phyloP scores from a whole-genome alignment of 2,113 vertebrate species.

The Baryphthengus martii region DNA sequence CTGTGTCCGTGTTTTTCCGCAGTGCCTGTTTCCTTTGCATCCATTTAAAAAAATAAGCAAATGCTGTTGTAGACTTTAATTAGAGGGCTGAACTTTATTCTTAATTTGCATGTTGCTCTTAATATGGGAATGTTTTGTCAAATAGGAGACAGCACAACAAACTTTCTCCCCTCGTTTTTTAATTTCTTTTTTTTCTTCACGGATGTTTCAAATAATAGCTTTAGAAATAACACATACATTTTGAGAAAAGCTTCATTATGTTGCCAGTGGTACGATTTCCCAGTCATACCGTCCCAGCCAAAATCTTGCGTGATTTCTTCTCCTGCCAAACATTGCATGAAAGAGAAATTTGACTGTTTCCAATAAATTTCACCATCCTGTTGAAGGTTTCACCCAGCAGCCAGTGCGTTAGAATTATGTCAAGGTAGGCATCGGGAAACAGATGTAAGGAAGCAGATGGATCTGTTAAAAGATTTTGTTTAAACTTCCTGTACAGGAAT shows the following conservation, averaged over 20 bases:
- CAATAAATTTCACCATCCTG: background rate
- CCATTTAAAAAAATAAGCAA: background rate
- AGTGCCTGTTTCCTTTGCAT: background rate
- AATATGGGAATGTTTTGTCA: background rate
- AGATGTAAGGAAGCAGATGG: slow-evolving; percentile 50
- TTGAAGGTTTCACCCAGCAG: background rate
- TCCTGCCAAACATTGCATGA: background rate
- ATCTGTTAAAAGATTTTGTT: background rate
- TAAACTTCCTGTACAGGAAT: background rate
- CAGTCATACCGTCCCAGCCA: background rate
- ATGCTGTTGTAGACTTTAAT: background rate
- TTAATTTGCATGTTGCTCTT: background rate
- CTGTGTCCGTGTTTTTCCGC: background rate
- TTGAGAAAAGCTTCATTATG: background rate
- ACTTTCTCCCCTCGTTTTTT: background rate
- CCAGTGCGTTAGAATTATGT: background rate
- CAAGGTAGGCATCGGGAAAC: background rate
- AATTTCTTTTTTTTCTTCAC: background rate
- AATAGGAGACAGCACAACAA: background rate
- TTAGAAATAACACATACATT: background rate
- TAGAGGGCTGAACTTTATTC: background rate
- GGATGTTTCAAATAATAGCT: background rate
- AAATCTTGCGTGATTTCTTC: background rate
- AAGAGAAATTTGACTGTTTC: background rate
- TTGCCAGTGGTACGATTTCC: background rate